Percentiles rank a stretch among this genome's conserved stretches.
phyloP scores from a whole-genome alignment of 2,113 vertebrate genomes.

The Pipa parva region DNA sequence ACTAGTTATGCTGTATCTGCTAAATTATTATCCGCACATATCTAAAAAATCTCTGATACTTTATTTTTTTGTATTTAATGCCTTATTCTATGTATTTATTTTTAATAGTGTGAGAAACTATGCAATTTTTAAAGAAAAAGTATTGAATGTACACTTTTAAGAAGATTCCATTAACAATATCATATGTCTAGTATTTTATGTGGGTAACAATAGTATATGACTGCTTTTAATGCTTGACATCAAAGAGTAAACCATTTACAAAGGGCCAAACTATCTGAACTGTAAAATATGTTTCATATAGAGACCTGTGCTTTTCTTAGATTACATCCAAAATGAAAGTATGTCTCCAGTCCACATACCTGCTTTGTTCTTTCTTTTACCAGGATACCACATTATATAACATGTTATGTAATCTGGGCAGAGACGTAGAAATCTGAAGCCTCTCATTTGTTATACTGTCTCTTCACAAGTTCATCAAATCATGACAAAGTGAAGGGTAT shows the following conservation, averaged over 20 bases:
- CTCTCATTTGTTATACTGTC: constrained; percentile 4
- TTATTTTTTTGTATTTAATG: too few species aligned
- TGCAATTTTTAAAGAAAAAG: neutral
- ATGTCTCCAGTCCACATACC: constrained; percentile 21
- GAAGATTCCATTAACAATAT: neutral
- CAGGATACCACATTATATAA: constrained; percentile 23
- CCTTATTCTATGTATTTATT: neutral
- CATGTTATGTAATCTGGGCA: constrained; percentile 9
- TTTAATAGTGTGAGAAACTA: neutral
- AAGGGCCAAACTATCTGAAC: constrained; percentile 11
- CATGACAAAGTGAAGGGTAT: neutral
- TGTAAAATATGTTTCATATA: constrained; percentile 13
- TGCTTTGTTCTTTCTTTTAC: constrained; percentile 32
- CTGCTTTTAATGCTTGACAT: constrained; percentile 9
- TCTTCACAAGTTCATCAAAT: constrained; percentile 5
- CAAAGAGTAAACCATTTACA: constrained; percentile 13
- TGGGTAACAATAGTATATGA: neutral
- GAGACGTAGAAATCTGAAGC: constrained; percentile 20
- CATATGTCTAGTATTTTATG: neutral
- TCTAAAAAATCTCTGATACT: too few species aligned
- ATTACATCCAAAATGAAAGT: constrained; percentile 21
- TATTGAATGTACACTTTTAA: neutral
- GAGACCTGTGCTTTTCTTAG: constrained; percentile 11
- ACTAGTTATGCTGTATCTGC: too few species aligned
- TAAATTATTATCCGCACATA: too few species aligned